phyloP scores from a whole-genome alignment of 2,888 invertebrate species.

The Synergus laeviventris region DNA sequence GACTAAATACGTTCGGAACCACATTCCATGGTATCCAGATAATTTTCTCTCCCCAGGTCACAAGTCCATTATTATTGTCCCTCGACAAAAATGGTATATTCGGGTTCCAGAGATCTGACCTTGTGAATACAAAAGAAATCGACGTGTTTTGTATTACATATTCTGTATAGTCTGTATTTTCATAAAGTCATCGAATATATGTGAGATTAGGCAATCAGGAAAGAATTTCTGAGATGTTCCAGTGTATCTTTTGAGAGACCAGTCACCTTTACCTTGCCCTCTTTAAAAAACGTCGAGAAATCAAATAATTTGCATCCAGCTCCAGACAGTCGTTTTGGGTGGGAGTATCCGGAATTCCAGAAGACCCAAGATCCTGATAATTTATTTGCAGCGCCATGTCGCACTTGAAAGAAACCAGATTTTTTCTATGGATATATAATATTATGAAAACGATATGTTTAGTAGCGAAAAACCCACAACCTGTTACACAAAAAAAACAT shows the following conservation, averaged over 20 bases:
- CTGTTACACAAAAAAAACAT: too few species aligned
- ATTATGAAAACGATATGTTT: background rate
- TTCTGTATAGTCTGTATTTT: too few species aligned
- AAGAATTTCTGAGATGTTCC: background rate
- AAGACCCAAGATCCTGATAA: background rate
- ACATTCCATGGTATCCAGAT: too few species aligned
- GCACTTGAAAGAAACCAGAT: background rate
- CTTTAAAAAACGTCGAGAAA: conserved; percentile 7
- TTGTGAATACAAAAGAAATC: too few species aligned
- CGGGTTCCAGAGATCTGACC: too few species aligned
- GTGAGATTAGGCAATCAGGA: background rate
- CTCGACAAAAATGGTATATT: too few species aligned
- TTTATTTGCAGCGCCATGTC: background rate
- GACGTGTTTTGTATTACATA: too few species aligned
- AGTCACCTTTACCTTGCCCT: conserved; percentile 1
- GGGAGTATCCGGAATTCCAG: background rate
- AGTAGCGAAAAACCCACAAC: background rate
- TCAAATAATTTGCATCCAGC: background rate
- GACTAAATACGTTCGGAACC: too few species aligned
- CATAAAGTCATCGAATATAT: background rate
- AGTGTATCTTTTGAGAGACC: background rate
- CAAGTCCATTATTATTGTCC: too few species aligned
- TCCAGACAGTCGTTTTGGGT: background rate
- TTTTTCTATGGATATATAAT: background rate
- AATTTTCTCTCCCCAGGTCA: too few species aligned